Conservation (phyloP, 2,888 invertebrate genomes). For the Mantis religiosa region DNA sequence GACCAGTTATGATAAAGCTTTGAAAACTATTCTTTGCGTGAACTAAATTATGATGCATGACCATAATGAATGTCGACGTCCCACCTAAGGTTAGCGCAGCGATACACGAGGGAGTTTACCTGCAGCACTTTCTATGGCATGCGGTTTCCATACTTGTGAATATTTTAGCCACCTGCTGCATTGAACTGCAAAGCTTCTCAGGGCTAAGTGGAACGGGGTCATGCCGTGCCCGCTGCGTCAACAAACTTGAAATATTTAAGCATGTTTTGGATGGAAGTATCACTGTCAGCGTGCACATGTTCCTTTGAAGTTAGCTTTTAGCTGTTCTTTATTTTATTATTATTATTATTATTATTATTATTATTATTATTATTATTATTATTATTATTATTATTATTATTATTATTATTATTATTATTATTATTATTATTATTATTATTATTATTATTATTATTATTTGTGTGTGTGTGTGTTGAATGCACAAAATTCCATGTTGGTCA, state of each 20-base stretch:
- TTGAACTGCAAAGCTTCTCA: not conserved
- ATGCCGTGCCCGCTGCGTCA: not conserved
- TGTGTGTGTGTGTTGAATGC: too few relatives aligned
- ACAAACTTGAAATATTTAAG: not conserved
- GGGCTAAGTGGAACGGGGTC: not conserved
- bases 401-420: too few relatives aligned
- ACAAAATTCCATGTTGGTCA: too few relatives aligned
- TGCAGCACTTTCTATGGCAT: not conserved
- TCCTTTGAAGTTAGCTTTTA: not conserved
- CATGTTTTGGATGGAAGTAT: not conserved
- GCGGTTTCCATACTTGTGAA: not conserved
- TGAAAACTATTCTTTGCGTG: not conserved
- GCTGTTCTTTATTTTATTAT: too few relatives aligned
- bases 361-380: too few relatives aligned
- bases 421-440: too few relatives aligned
- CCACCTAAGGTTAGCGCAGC: not conserved
- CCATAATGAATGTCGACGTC: not conserved
- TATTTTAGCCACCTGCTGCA: not conserved
- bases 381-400: too few relatives aligned
- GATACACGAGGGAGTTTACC: too few relatives aligned
- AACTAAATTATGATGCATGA: not conserved
- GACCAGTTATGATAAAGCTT: not conserved
- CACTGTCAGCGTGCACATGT: not conserved
- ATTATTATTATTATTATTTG: too few relatives aligned
- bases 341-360: too few relatives aligned